Percentiles rank a stretch among this genome's conserved stretches.
phyloP scores from a whole-genome alignment of 2,888 invertebrate species.

The Drosophila macrospina region DNA sequence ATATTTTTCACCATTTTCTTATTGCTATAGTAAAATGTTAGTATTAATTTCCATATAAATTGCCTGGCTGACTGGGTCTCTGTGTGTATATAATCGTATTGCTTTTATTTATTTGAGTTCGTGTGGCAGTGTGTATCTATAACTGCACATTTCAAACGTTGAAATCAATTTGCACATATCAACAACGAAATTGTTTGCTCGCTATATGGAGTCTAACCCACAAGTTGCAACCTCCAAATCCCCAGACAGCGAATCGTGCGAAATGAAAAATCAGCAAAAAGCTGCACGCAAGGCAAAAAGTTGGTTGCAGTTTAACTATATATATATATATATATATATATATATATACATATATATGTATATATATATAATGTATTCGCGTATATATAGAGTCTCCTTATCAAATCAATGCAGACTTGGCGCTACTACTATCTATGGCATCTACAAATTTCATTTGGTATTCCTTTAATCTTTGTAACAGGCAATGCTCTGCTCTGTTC shows the following conservation, averaged over 20 bases:
- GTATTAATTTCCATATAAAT: slow-evolving; percentile 78
- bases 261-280: slow-evolving; percentile 77
- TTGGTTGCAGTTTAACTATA: slow-evolving; percentile 54
- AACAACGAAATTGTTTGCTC: slow-evolving; percentile 79
- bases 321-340: not conserved
- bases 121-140: slow-evolving; percentile 49
- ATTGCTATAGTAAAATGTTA: slow-evolving; percentile 62
- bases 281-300: slow-evolving; percentile 59
- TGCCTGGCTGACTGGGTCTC: slow-evolving; percentile 49
- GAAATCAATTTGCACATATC: slow-evolving; percentile 81
- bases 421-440: slow-evolving; percentile 57
- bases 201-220: slow-evolving; percentile 57
- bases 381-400: slow-evolving; percentile 3
- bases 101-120: slow-evolving; percentile 11
- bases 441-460: slow-evolving; percentile 74
- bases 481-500: not conserved
- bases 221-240: slow-evolving; percentile 6
- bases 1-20: slow-evolving; percentile 9
- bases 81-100: slow-evolving; percentile 48
- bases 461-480: slow-evolving; percentile 74
- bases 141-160: slow-evolving; percentile 75
- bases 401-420: slow-evolving; percentile 19
- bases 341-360: not conserved
- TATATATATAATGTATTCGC: not conserved
- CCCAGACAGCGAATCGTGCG: slow-evolving; percentile 57